Evolutionary conservation across 2,797 vertebrate species (phyloP), one percentile per base, ranked within the genome.

Genomic region (Astyanax mexicanus): DNA sequence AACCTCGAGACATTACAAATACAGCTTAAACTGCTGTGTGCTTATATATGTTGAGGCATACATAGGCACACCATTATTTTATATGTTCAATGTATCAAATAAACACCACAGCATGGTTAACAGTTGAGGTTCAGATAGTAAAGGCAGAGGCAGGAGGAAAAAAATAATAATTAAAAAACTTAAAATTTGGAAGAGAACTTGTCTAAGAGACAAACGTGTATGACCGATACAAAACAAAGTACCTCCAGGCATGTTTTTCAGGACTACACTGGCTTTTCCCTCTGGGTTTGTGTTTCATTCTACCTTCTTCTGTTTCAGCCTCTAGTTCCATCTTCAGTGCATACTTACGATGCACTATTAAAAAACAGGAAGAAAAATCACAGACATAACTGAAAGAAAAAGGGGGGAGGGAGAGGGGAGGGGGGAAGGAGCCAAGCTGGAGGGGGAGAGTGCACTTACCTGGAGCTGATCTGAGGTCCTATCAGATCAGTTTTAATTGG

Each of bases 401-500:
- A 75, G 85, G 88, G 81, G 84, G 78, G 74, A 79, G 73, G 70
- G 84, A 84, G 73, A 62, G 81, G 84, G 55, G 92, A 86, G 92
- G 52, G 71, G 92, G 58, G 71, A 74, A 87, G 87, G 91, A 86
- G 88, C 90, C 89, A 85, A 85, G 87, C 78, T 84, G 80, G 86
- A 95, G 86, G 93, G 93, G 95, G 95, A 95, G 86, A 88, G 88
- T 89, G 86, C 91, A 93, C 93, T 93, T 94, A 94, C 93, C 93
- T 94, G 96, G 95, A 94, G 93, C 96, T 96, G 98, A 98, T 98
- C 97, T 98, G 97, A 99, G 98, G 98, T 98, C 97, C 96, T 97
- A 99, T 98, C 97, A 99, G 97, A 99, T 99, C 97, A 98, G 98
- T 99, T 98, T 99, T 99, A 99, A 99, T 98, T 99, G 98, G 98